Evolutionary conservation across 2,888 invertebrate species (phyloP).

Genomic region (Acrocera orbiculus): DNA sequence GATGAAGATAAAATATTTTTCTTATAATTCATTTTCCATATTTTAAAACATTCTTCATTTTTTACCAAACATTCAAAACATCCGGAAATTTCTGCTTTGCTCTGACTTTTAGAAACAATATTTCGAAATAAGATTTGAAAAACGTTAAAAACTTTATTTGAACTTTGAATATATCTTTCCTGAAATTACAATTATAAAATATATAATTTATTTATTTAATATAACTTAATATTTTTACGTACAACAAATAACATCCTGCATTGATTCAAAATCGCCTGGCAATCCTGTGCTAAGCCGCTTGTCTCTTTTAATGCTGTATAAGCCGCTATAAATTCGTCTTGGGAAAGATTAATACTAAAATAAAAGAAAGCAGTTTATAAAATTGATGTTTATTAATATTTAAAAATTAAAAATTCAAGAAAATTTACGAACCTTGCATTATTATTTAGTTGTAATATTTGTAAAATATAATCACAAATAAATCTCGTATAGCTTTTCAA

Average conservation of each 20-base stretch:
- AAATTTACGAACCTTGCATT: background rate
- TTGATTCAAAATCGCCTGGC: slow-evolving; percentile 19
- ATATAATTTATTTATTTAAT: background rate
- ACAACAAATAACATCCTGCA: slow-evolving; percentile 23
- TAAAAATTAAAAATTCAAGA: background rate
- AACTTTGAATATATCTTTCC: slow-evolving; percentile 22
- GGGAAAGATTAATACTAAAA: slow-evolving; percentile 14
- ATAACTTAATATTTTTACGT: slow-evolving; percentile 4
- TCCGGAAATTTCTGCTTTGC: slow-evolving; percentile 20
- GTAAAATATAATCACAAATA: slow-evolving; percentile 40
- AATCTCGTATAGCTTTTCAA: slow-evolving; percentile 51
- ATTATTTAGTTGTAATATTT: slow-evolving; percentile 16
- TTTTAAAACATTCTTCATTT: slow-evolving; percentile 22
- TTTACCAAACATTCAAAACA: slow-evolving; percentile 21
- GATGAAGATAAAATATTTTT: slow-evolving; percentile 21
- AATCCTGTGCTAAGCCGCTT: slow-evolving; percentile 21
- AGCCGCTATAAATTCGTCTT: slow-evolving; percentile 21
- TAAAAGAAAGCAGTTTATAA: no score
- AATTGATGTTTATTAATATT: background rate
- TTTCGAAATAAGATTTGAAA: slow-evolving; percentile 23
- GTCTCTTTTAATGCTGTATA: slow-evolving; percentile 19
- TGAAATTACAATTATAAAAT: slow-evolving; percentile 9
- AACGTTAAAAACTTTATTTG: slow-evolving; percentile 21
- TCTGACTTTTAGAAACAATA: slow-evolving; percentile 14
- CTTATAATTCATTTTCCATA: slow-evolving; percentile 29